These are phyloP conservation scores for Ichneumon xanthorius DNA, from an alignment of 2,888 invertebrate species.

Conservation along the genomic window DNA sequence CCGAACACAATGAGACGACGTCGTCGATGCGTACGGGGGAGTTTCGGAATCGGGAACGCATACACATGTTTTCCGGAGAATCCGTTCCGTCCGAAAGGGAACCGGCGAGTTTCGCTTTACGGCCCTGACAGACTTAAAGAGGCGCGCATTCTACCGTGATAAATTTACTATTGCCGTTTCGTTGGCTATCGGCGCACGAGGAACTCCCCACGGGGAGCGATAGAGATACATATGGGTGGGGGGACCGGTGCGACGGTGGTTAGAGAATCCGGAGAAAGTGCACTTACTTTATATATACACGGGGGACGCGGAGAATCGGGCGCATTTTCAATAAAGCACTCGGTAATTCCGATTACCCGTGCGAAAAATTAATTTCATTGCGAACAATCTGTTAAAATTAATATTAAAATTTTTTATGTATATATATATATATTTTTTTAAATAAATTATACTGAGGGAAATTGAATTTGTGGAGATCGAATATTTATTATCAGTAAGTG, in stretches of 20 bases:
- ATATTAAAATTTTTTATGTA: too few species aligned
- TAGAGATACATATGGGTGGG: conserved; percentile 45
- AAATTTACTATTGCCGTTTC: conserved; percentile 76
- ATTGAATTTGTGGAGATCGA: neutral
- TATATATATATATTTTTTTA: too few species aligned
- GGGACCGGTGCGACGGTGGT: conserved; percentile 35
- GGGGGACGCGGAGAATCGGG: conserved; percentile 76
- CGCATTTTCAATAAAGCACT: conserved; percentile 81
- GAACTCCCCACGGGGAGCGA: neutral
- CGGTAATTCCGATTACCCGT: conserved; percentile 74
- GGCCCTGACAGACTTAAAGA: conserved; percentile 83
- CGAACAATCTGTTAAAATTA: too few species aligned
- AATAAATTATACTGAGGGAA: too few species aligned
- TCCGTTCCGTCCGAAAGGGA: conserved; percentile 5
- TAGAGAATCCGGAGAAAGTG: conserved; percentile 81
- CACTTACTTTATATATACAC: conserved; percentile 83
- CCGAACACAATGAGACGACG: neutral
- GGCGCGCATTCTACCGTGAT: conserved; percentile 81
- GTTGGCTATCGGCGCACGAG: conserved; percentile 21
- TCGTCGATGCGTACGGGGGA: neutral
- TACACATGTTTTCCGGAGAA: conserved; percentile 1
- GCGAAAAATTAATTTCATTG: conserved; percentile 9
- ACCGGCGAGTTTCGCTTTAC: conserved; percentile 72
- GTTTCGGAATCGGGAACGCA: conserved; percentile 6
- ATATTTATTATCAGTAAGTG: conserved; percentile 40